phyloP scores from a whole-genome alignment of 2,113 vertebrate genomes.

The Rhynchopsitta pachyrhyncha region DNA sequence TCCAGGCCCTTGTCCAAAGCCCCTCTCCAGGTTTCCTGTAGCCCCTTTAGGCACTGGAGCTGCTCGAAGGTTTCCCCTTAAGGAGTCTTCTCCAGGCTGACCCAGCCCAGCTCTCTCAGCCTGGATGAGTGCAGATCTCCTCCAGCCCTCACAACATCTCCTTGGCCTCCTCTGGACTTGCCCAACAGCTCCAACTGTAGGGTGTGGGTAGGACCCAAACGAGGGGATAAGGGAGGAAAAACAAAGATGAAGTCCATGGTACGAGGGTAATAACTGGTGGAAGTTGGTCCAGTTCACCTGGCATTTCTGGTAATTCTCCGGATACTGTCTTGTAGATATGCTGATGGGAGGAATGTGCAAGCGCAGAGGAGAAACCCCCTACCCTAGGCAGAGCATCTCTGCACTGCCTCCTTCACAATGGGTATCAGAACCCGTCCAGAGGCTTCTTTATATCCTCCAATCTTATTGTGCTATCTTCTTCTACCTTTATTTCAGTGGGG shows the following conservation, averaged over 20 bases:
- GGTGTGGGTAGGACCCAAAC: fast-evolving
- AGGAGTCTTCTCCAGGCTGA: background rate
- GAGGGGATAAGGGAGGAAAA: background rate
- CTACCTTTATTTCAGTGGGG: background rate
- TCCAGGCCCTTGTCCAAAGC: too few species aligned
- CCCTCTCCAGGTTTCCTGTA: too few species aligned
- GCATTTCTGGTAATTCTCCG: constrained; percentile 3
- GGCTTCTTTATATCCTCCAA: fast-evolving
- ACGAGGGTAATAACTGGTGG: fast-evolving
- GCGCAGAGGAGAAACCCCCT: background rate
- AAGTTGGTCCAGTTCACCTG: background rate
- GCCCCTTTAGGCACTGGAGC: too few species aligned
- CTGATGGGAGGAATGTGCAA: background rate
- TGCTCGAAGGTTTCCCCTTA: too few species aligned
- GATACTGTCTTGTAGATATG: background rate
- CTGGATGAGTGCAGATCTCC: background rate
- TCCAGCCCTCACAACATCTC: background rate
- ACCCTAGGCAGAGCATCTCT: background rate
- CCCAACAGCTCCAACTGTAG: fast-evolving
- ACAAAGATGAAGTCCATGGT: background rate
- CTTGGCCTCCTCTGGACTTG: background rate
- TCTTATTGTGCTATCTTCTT: fast-evolving
- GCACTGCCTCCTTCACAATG: background rate
- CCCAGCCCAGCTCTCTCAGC: background rate
- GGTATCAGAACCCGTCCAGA: background rate